Evolutionary conservation across 2,113 vertebrate genomes (phyloP), one percentile per base, ranked within the genome.

Genomic region (Centropristis striata): DNA sequence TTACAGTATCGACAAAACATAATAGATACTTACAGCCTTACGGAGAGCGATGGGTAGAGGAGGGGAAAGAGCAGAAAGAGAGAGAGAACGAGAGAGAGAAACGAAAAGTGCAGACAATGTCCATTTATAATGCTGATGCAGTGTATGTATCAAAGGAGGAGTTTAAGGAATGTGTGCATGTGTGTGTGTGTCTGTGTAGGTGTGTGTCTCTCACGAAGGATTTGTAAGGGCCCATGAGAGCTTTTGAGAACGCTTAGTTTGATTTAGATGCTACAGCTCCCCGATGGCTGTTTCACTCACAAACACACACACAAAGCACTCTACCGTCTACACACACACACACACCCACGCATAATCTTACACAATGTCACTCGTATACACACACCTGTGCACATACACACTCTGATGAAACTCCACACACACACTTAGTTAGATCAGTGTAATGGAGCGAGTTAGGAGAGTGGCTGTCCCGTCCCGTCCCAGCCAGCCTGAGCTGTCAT

Each of bases 1-100:
- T 99, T 99, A 98, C 97, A 94, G 96, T 98, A 99, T 99, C 95
- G 97, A 98, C 97, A 96, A 94, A 96, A 95, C 96, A 96, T 99
- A 98, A 98, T 98, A 98, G 98, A 99, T 98, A 97, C 90, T 94
- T 97, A 95, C 94, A 91, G 91, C 85, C 80, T 59, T 74, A 81
- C 36, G 68, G 76, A 86, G 86, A 90, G 84, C 83, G 95, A 94
- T 94, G 95, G 93, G 92, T 64, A 71, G 84, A 90, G 95, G 95
- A 91, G 82, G 70, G 41, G 80, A 53, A 65, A 16, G 83, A 76
- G 78, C 28, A 12, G 49, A 21, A 61, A 15, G 51, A 13, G 42
- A n/a, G 47, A 20, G 54, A 28, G 46, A 36, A 66, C 63, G 77
- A 61, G 58, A 8, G 58, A 61, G 74, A 75, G 84, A 51, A 83